Conservation (phyloP, 2,113 vertebrate species). For the Salminus brasiliensis region DNA sequence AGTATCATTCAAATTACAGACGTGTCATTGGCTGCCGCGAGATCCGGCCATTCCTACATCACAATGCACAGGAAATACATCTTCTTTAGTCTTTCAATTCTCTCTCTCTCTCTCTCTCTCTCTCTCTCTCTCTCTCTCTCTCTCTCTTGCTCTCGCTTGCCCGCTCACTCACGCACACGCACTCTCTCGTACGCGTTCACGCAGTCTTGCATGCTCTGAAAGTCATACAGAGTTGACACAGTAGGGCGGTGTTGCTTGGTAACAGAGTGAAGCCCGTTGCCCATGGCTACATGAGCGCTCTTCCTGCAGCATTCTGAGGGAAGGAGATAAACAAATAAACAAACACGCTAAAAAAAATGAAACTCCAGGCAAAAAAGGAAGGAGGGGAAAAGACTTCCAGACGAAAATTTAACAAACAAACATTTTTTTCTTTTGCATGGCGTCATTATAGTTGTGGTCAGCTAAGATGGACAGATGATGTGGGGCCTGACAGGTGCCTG, state of each 20-base stretch:
- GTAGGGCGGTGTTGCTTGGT: slow-evolving; percentile 63
- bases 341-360: slow-evolving; percentile 32
- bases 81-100: too few relatives aligned
- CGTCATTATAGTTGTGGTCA: too few relatives aligned
- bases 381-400: neutral
- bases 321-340: slow-evolving; percentile 39
- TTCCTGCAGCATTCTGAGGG: slow-evolving; percentile 60
- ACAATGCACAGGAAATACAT: slow-evolving; percentile 35
- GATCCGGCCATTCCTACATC: slow-evolving; percentile 27
- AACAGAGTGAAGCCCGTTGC: slow-evolving; percentile 62
- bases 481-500: neutral
- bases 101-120: slow-evolving; percentile 13
- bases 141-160: slow-evolving; percentile 11
- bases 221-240: slow-evolving; percentile 56
- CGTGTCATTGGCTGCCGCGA: slow-evolving; percentile 25
- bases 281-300: slow-evolving; percentile 65
- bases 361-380: slow-evolving; percentile 32
- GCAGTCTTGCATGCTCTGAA: slow-evolving; percentile 43
- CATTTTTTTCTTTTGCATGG: neutral
- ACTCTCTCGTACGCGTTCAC: slow-evolving; percentile 7
- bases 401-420: slow-evolving; percentile 27
- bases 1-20: slow-evolving; percentile 24
- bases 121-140: slow-evolving; percentile 17
- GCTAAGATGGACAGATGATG: neutral
- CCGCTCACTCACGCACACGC: slow-evolving; percentile 2